Percentiles rank a stretch among this genome's conserved stretches.
phyloP scores from a whole-genome alignment of 2,113 vertebrate species.

The Eurystomus gularis region DNA sequence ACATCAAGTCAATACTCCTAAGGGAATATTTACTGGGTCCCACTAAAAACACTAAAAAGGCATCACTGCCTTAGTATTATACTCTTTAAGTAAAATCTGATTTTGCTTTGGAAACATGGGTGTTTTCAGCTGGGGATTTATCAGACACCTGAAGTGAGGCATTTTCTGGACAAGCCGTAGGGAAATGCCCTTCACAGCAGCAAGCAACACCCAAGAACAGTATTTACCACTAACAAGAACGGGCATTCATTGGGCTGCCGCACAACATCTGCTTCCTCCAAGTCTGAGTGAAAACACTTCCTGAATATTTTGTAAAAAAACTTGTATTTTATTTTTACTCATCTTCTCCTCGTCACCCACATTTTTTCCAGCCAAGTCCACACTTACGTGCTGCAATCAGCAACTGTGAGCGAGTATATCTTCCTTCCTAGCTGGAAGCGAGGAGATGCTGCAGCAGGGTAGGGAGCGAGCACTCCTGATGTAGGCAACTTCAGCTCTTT shows the following conservation, averaged over 20 bases:
- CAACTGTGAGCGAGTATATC: background rate
- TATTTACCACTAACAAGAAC: background rate
- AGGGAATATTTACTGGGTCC: background rate
- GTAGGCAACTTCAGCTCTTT: background rate
- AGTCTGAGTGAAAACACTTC: background rate
- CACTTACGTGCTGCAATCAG: background rate
- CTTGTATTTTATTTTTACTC: background rate
- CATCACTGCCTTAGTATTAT: background rate
- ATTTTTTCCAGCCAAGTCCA: background rate
- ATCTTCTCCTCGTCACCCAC: background rate
- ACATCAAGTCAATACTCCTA: background rate
- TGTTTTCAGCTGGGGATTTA: background rate
- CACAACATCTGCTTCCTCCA: background rate
- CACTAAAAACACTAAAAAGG: accelerated
- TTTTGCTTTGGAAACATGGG: accelerated
- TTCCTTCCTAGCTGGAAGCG: background rate
- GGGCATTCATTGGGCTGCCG: accelerated
- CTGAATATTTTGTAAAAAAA: background rate
- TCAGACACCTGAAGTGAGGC: background rate
- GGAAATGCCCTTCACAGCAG: background rate
- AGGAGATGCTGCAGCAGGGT: background rate
- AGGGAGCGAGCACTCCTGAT: accelerated
- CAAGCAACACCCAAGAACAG: background rate
- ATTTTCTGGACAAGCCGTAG: background rate
- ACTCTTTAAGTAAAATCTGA: background rate